These are phyloP conservation scores for Pentamera pediparva DNA, from an alignment of 53 echinoderm and acorn worm genomes.

Conservation along the genomic window DNA sequence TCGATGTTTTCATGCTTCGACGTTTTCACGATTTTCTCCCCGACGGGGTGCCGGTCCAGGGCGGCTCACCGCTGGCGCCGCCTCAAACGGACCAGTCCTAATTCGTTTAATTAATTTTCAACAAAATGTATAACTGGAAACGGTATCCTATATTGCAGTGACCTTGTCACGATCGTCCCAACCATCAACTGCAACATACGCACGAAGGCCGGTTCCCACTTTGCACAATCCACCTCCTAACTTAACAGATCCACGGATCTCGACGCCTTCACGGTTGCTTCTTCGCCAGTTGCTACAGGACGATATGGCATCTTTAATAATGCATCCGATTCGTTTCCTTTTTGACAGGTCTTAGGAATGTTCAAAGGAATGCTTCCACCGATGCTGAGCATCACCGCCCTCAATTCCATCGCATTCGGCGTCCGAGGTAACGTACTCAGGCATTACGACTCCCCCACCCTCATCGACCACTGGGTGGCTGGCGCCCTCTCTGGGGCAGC, in stretches of 20 bases:
- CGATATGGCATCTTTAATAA: background rate
- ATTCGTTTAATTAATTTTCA: no score
- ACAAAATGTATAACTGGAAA: no score
- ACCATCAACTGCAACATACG: no score
- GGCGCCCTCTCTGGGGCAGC: constrained; percentile 67
- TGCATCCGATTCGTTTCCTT: constrained; percentile 5
- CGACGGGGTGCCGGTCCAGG: no score
- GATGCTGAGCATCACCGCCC: constrained; percentile 73
- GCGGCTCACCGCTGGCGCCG: no score
- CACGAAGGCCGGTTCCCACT: no score
- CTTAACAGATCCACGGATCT: background rate
- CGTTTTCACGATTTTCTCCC: no score
- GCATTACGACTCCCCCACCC: constrained; percentile 68
- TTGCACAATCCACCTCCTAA: background rate
- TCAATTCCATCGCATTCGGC: constrained; percentile 89
- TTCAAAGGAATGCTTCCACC: constrained; percentile 97
- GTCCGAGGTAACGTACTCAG: constrained; percentile 84
- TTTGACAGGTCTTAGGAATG: constrained; percentile 69
- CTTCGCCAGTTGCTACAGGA: background rate
- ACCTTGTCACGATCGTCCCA: no score
- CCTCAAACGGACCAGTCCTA: no score
- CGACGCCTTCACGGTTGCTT: background rate
- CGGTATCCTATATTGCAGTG: no score
- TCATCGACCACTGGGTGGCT: constrained; percentile 58
- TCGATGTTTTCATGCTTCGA: no score